Evolutionary conservation across 2,113 vertebrate species (phyloP), one percentile per base, ranked within the genome.

Genomic region (Toxotes jaculatrix): DNA sequence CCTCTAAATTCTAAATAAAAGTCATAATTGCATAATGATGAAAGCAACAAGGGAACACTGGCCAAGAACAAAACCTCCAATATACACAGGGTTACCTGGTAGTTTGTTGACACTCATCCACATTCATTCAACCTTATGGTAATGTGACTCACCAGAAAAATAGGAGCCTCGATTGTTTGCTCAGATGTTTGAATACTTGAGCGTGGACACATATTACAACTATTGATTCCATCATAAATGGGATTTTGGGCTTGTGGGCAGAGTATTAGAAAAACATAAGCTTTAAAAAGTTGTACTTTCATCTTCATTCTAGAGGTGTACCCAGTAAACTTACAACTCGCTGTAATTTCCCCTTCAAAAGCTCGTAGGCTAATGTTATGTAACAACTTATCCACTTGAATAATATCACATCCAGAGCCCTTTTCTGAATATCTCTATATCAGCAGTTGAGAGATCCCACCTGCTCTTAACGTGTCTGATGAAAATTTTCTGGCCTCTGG

Each of bases 391-490:
- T 76, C 78, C 53, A 67, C 49, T 36, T n/a, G 45, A 80, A 60
- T 66, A 55, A 60, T 84, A 83, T 75, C 60, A 32, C 38, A 83
- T 65, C 13, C 74, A 79, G 38, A 57, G 43, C 32, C 27, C 4
- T 49, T 75, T 68, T 64, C 38, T 74, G 34, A 74, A 66, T 45
- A 51, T 56, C 32, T 79, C 64, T 32, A 17, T 59, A 71, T 83
- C 59, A 66, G 34, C 36, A 23, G 32, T 31, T 49, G 63, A 73
- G 21, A 62, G 49, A 60, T 59, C 75, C 77, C 53, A 69, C 62
- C 72, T 71, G 78, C 80, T 80, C 55, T 51, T 63, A 67, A 74
- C 23, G 4, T 42, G 34, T 63, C 74, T 67, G 68, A 75, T 90
- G 74, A 85, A 86, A 63, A 40, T 66, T 34, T 63, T 32, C 74